Evolutionary conservation across 2,888 invertebrate genomes (phyloP).

Genomic region (Dione juno): DNA sequence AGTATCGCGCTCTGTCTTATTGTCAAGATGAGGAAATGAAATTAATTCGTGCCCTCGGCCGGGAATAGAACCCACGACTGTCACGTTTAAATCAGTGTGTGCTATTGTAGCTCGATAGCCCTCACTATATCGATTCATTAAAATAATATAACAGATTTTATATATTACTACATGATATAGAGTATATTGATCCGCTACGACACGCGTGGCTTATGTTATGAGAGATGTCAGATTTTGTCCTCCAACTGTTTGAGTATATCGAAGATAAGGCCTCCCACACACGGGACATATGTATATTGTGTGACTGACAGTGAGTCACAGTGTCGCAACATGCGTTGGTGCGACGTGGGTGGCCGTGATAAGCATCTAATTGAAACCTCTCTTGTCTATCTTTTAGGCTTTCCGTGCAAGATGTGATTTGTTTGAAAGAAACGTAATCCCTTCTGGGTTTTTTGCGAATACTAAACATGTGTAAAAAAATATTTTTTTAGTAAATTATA

Average conservation of each 20-base stretch:
- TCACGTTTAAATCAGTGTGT: no score
- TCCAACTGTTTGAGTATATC: conserved; percentile 45
- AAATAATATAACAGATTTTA: conserved; percentile 6
- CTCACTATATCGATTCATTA: conserved; percentile 11
- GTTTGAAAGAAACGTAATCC: not conserved
- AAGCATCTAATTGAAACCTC: conserved; percentile 77
- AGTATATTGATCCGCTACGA: conserved; percentile 29
- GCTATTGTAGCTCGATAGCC: no score
- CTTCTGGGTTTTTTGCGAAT: not conserved
- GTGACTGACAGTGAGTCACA: conserved; percentile 60
- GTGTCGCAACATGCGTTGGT: conserved; percentile 63
- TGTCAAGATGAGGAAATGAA: no score
- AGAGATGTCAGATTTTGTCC: conserved; percentile 45
- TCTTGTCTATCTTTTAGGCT: conserved; percentile 45
- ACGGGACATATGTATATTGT: conserved; percentile 44
- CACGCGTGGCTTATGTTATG: conserved; percentile 34
- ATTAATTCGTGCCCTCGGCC: no score
- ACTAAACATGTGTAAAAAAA: no score
- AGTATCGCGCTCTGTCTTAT: no score
- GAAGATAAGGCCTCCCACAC: conserved; percentile 49
- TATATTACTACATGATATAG: conserved; percentile 21
- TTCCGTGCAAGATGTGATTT: conserved; percentile 21
- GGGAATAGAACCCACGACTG: no score
- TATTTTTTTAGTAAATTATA: no score
- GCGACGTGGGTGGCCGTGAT: conserved; percentile 73